Conservation (phyloP, 2,888 invertebrate species). For the Agrotis exclamationis region DNA sequence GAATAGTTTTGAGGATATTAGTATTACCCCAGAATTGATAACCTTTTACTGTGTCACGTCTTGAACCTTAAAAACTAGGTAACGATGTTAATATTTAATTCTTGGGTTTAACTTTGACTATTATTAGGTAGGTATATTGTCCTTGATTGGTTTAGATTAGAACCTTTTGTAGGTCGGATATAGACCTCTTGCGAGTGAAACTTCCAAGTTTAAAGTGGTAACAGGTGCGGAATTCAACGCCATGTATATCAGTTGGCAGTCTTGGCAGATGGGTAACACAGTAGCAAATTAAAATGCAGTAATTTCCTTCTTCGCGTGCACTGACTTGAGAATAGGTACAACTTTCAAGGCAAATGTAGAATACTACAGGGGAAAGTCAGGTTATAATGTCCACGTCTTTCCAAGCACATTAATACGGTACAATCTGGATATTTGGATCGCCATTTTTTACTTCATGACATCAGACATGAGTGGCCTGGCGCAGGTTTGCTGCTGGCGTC, state of each 20-base stretch:
- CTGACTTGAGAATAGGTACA: conserved; percentile 49
- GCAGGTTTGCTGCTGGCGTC: conserved; percentile 9
- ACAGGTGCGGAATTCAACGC: conserved; percentile 31
- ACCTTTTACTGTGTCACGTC: conserved; percentile 44
- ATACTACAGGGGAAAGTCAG: conserved; percentile 47
- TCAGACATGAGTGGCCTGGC: conserved; percentile 22
- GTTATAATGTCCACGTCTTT: conserved; percentile 25
- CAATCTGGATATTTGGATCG: conserved; percentile 17
- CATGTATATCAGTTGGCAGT: conserved; percentile 38
- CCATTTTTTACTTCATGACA: conserved; percentile 34
- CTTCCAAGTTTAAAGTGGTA: not conserved
- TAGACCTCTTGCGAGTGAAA: not conserved
- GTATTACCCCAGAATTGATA: conserved; percentile 29
- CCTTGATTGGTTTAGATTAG: conserved; percentile 22
- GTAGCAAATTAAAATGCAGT: conserved; percentile 53
- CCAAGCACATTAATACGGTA: conserved; percentile 25
- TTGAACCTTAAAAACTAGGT: conserved; percentile 32
- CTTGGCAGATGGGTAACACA: conserved; percentile 48
- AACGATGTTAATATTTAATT: conserved; percentile 20
- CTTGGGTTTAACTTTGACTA: conserved; percentile 22
- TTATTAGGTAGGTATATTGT: conserved; percentile 4
- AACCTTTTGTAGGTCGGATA: conserved; percentile 21
- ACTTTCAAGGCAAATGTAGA: conserved; percentile 52
- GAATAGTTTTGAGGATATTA: conserved; percentile 26
- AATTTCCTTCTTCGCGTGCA: conserved; percentile 54